These are phyloP conservation scores for Acanthiza pusilla DNA, from an alignment of 2,797 vertebrate genomes.

Conservation along the genomic window DNA sequence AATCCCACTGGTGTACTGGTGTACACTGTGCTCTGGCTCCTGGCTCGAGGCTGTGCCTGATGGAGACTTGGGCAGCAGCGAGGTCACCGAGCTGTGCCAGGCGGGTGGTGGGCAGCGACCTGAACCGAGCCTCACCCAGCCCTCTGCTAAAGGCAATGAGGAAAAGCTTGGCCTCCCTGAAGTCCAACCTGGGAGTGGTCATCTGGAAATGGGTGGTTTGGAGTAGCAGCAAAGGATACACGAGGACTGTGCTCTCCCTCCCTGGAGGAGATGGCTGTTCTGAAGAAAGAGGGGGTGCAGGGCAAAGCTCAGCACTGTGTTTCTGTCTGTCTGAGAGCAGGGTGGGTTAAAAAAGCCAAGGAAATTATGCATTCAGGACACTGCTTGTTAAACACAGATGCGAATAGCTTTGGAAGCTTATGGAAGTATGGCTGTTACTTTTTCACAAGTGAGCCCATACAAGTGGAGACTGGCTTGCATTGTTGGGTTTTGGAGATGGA, in stretches of 20 bases:
- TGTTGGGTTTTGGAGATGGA: neutral
- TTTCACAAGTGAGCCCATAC: neutral
- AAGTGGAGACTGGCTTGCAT: neutral
- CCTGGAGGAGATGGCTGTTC: rapidly evolving
- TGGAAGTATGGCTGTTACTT: neutral
- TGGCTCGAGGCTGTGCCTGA: neutral
- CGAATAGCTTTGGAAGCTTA: neutral
- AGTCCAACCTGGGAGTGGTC: neutral
- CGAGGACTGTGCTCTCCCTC: neutral
- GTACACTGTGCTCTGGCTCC: rapidly evolving
- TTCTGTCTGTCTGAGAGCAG: neutral
- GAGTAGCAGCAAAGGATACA: neutral
- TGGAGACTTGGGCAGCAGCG: rapidly evolving
- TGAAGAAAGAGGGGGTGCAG: neutral
- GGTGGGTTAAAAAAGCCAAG: neutral
- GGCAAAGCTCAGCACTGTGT: neutral
- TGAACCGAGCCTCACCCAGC: rapidly evolving
- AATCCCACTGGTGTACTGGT: neutral
- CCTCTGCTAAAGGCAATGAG: neutral
- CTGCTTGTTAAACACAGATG: neutral
- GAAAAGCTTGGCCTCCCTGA: neutral
- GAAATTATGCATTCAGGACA: neutral
- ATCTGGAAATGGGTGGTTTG: neutral
- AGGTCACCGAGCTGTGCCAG: neutral
- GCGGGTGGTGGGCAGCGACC: rapidly evolving